Base-by-base conservation (phyloP, 1,140 invertebrate species). In the Procambarus clarkii region DNA sequence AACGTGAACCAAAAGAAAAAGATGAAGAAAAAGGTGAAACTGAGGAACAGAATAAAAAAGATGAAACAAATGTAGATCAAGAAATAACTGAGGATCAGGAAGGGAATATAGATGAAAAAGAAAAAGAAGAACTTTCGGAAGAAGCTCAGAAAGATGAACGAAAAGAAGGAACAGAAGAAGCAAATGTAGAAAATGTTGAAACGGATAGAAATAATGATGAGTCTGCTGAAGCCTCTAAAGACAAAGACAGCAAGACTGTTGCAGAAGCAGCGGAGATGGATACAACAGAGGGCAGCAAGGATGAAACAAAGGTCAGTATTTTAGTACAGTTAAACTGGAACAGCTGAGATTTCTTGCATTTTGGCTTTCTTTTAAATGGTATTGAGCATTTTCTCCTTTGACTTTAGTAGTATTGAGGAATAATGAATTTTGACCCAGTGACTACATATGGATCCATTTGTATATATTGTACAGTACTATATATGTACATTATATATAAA, bases 161-260 rank as follows among this genome's bases (percentile, higher is more conserved):
- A 15, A 82, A 78, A 2, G 79, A 93, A 76, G 89, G 92, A 60
- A 93, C 93, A 78, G 93, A 93, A 45, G 93, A 93, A 79, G 71
- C 85, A 92, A 84, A 92, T 64, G 78, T 91, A 34, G 86, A 93
- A 50, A 48, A 60, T 60, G 86, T 90, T 60, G 48, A 85, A 69
- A 83, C 93, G 79, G 92, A 94, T 48, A 86, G 94, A 86, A 93
- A 94, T 15, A 91, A 94, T 83, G 94, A 94, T 89, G 93, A 94
- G 2, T 93, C 88, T 21, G 84, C 82, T n/a, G 82, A 89, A 34
- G 81, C 92, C 11, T 93, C 92, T 15, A 74, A 92, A 50, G 92
- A 93, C 85, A 83, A 87, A 54, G 79, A 91, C 34, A 86, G 78
- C 15, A 87, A 87, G 71, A 84, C 84, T 45, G 60, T 83, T 58